phyloP scores from a whole-genome alignment of 2,113 vertebrate genomes.

The Clupea harengus region DNA sequence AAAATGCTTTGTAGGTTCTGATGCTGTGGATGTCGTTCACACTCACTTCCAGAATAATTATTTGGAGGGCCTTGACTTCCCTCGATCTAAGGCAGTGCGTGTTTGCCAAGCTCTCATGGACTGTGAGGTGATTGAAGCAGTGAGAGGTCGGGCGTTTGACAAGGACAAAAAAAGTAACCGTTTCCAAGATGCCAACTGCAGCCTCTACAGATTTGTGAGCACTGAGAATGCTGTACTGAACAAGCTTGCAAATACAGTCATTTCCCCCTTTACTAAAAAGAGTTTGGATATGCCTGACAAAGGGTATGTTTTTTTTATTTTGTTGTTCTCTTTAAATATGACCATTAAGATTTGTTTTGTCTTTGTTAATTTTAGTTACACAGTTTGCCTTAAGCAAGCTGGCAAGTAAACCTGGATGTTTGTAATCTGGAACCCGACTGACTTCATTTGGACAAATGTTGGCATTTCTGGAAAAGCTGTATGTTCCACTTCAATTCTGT shows the following conservation, averaged over 20 bases:
- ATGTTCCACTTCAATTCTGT: background rate
- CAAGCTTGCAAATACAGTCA: slow-evolving; percentile 62
- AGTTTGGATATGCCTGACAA: slow-evolving; percentile 40
- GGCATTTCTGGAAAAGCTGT: too few relatives aligned
- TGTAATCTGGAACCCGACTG: background rate
- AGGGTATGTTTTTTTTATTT: slow-evolving; percentile 49
- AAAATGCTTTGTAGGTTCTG: slow-evolving; percentile 88
- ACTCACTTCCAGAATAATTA: slow-evolving; percentile 77
- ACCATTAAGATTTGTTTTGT: background rate
- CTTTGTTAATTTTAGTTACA: background rate
- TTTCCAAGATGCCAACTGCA: slow-evolving; percentile 87
- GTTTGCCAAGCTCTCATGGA: slow-evolving; percentile 91
- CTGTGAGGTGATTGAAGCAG: slow-evolving; percentile 83
- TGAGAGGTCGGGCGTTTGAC: too few relatives aligned
- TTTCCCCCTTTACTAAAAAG: slow-evolving; percentile 64
- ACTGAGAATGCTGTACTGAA: slow-evolving; percentile 53
- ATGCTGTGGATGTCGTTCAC: slow-evolving; percentile 85
- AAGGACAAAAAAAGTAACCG: slow-evolving; percentile 71
- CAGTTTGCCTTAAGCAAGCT: background rate
- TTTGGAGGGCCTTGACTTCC: slow-evolving; percentile 74
- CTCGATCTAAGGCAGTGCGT: slow-evolving; percentile 79
- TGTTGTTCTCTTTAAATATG: background rate
- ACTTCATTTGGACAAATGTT: background rate
- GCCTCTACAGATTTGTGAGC: slow-evolving; percentile 85
- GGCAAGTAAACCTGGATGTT: background rate